Conservation (phyloP, 2,113 vertebrate genomes). For the Labeo rohita region DNA sequence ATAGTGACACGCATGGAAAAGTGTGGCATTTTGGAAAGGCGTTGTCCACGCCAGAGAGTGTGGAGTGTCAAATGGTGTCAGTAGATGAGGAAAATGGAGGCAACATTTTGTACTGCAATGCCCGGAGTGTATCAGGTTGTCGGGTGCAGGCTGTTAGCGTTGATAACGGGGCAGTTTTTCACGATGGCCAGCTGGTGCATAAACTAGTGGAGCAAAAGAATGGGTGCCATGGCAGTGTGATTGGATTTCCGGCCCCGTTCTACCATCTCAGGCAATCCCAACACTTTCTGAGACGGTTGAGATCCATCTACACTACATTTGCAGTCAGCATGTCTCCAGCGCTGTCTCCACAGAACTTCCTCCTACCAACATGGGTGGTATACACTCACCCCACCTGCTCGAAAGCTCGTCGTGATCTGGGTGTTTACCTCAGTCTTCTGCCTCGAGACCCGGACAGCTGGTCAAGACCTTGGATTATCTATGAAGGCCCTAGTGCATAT, state of each 20-base stretch:
- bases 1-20: slow-evolving; percentile 88
- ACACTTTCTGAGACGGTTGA: slow-evolving; percentile 54
- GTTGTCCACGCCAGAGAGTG: slow-evolving; percentile 83
- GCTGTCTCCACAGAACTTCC: slow-evolving; percentile 61
- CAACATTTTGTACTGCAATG: slow-evolving; percentile 87
- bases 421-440: slow-evolving; percentile 84
- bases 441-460: slow-evolving; percentile 88
- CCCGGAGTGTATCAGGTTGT: slow-evolving; percentile 86
- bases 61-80: slow-evolving; percentile 92
- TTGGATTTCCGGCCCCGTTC: slow-evolving; percentile 86
- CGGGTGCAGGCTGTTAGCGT: slow-evolving; percentile 89
- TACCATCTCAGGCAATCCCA: slow-evolving; percentile 41
- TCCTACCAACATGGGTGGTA: slow-evolving; percentile 85
- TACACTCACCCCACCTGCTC: slow-evolving; percentile 88
- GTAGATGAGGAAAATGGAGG: slow-evolving; percentile 84
- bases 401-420: slow-evolving; percentile 82
- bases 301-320: slow-evolving; percentile 1
- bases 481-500: slow-evolving; percentile 91
- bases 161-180: slow-evolving; percentile 83
- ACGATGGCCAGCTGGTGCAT: slow-evolving; percentile 84
- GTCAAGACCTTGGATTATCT: slow-evolving; percentile 91
- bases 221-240: slow-evolving; percentile 90
- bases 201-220: slow-evolving; percentile 82
- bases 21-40: slow-evolving; percentile 84
- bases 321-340: neutral